Evolutionary conservation across 2,888 invertebrate genomes (phyloP).

Genomic region (Euplexia lucipara): DNA sequence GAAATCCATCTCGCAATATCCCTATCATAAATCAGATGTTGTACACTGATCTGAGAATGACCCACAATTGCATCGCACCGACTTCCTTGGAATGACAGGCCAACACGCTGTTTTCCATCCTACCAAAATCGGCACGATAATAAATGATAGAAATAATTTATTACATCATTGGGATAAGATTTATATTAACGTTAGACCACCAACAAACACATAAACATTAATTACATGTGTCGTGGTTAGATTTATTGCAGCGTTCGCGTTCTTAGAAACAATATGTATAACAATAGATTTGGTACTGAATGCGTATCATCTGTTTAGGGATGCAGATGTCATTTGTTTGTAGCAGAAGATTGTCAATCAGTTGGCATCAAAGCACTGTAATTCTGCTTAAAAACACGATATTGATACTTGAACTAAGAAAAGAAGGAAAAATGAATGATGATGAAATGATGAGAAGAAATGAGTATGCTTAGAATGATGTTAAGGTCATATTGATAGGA

Average conservation of each 20-base stretch:
- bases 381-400: neutral
- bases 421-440: too few relatives aligned
- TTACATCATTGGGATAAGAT: constrained; percentile 58
- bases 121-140: constrained; percentile 55
- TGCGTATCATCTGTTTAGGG: constrained; percentile 32
- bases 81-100: constrained; percentile 55
- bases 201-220: constrained; percentile 63
- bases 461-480: too few relatives aligned
- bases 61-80: constrained; percentile 47
- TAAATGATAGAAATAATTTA: constrained; percentile 63
- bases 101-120: constrained; percentile 56
- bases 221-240: constrained; percentile 59
- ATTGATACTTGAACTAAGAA: too few relatives aligned
- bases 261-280: constrained; percentile 54
- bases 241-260: constrained; percentile 55
- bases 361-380: constrained; percentile 3
- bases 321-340: constrained; percentile 35
- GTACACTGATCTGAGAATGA: constrained; percentile 42
- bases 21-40: constrained; percentile 35
- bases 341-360: constrained; percentile 6
- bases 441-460: too few relatives aligned
- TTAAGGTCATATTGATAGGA: too few relatives aligned
- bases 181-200: constrained; percentile 63
- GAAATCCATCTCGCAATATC: constrained; percentile 32
- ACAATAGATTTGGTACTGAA: constrained; percentile 52